Evolutionary conservation across 2,113 vertebrate species (phyloP).

Genomic region (Leptocoma aspasia): DNA sequence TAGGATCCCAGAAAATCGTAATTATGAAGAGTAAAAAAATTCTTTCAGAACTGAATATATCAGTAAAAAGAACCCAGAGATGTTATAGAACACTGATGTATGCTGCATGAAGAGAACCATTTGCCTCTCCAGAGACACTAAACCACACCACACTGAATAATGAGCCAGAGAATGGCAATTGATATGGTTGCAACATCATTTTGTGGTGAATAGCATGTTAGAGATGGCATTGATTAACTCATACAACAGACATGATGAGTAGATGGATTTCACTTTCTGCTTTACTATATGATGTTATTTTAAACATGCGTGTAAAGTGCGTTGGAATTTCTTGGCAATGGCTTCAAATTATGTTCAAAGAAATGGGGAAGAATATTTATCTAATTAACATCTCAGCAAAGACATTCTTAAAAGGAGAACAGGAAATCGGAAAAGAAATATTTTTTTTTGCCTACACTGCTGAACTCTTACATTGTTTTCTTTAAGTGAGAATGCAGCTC

Average conservation of each 20-base stretch:
- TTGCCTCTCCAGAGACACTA: background rate
- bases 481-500: background rate
- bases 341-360: background rate
- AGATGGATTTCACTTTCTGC: background rate
- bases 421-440: background rate
- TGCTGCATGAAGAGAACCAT: background rate
- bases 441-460: background rate
- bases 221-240: background rate
- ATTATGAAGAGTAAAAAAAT: background rate
- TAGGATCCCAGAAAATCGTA: background rate
- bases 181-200: background rate
- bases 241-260: background rate
- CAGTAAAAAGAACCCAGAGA: background rate
- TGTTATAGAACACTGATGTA: background rate
- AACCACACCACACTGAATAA: background rate
- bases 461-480: background rate
- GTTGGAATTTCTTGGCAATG: background rate
- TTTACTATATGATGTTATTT: background rate
- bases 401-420: background rate
- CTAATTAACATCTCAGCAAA: background rate
- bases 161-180: background rate
- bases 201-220: background rate
- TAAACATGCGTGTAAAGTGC: background rate
- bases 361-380: background rate
- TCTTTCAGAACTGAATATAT: background rate